phyloP scores from a whole-genome alignment of 2,797 vertebrate genomes.

The Acanthis flammea region DNA sequence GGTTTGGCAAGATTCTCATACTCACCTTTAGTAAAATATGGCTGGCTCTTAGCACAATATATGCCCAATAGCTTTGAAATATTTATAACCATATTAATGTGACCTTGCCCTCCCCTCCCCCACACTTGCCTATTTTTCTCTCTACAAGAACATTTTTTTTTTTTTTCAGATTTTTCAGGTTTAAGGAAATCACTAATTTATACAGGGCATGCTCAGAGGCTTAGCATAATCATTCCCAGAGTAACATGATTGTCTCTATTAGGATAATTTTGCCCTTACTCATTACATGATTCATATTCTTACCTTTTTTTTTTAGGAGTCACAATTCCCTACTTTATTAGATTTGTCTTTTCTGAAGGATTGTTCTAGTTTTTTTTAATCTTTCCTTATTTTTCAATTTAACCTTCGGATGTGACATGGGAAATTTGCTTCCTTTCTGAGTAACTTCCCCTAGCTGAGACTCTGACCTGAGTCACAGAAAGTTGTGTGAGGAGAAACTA shows the following conservation, averaged over 20 bases:
- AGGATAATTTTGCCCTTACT: conserved; percentile 44
- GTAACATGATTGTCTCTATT: conserved; percentile 19
- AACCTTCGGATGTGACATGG: neutral
- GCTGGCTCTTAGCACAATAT: neutral
- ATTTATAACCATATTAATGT: neutral
- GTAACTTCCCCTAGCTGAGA: neutral
- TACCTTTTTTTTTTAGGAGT: neutral
- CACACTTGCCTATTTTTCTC: neutral
- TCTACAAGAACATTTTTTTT: neutral
- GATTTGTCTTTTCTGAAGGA: conserved; percentile 28
- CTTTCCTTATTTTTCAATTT: neutral
- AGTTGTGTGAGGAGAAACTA: neutral
- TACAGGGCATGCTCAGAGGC: conserved; percentile 19
- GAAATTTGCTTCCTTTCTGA: neutral
- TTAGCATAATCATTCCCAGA: conserved; percentile 30
- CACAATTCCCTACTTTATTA: conserved; percentile 41
- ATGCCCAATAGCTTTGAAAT: neutral
- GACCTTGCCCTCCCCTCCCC: neutral
- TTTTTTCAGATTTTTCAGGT: conserved; percentile 16
- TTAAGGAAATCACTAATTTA: conserved; percentile 27
- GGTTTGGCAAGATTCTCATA: neutral
- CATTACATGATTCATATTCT: conserved; percentile 30
- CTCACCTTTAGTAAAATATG: neutral
- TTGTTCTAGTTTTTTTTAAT: conserved; percentile 1
- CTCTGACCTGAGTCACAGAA: neutral